These are phyloP conservation scores for Cryptosula pallasiana DNA, from an alignment of 2,888 invertebrate species.

Conservation along the genomic window DNA sequence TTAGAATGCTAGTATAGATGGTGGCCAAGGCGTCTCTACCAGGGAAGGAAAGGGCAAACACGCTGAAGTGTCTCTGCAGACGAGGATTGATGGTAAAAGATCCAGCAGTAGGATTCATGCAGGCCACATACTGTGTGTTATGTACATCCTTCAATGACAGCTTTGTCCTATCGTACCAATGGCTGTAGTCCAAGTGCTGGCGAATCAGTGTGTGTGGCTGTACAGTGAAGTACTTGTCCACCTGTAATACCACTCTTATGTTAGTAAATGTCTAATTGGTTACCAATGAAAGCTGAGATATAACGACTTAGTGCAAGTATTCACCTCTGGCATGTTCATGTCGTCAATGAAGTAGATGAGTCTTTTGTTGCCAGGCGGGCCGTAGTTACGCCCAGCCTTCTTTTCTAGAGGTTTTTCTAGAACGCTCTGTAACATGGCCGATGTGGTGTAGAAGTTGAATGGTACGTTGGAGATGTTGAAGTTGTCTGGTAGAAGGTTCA, in stretches of 20 bases:
- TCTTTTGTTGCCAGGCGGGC: slow-evolving; percentile 88
- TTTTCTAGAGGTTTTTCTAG: slow-evolving; percentile 91
- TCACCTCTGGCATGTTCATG: slow-evolving; percentile 95
- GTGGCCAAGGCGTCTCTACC: slow-evolving; percentile 74
- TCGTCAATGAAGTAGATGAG: slow-evolving; percentile 93
- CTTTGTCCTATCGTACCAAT: slow-evolving; percentile 92
- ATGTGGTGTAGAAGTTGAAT: slow-evolving; percentile 92
- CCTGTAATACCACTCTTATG: slow-evolving; percentile 47
- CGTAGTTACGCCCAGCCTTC: slow-evolving; percentile 91
- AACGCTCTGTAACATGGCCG: slow-evolving; percentile 64
- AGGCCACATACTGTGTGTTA: slow-evolving; percentile 92
- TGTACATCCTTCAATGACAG: slow-evolving; percentile 87
- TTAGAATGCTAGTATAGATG: slow-evolving; percentile 81
- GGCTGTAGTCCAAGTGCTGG: slow-evolving; percentile 90
- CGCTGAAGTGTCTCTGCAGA: slow-evolving; percentile 58
- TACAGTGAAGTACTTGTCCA: slow-evolving; percentile 89
- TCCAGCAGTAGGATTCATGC: slow-evolving; percentile 97
- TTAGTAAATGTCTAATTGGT: too few relatives aligned
- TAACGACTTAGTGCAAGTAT: slow-evolving; percentile 34
- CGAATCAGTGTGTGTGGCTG: slow-evolving; percentile 92
- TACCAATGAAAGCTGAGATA: not conserved
- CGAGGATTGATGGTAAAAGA: slow-evolving; percentile 94
- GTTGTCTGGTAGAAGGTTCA: slow-evolving; percentile 67
- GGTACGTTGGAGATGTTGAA: slow-evolving; percentile 86
- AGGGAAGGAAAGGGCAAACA: slow-evolving; percentile 67